phyloP scores from a whole-genome alignment of 2,113 vertebrate genomes.

The Gnathochromis pfefferi region DNA sequence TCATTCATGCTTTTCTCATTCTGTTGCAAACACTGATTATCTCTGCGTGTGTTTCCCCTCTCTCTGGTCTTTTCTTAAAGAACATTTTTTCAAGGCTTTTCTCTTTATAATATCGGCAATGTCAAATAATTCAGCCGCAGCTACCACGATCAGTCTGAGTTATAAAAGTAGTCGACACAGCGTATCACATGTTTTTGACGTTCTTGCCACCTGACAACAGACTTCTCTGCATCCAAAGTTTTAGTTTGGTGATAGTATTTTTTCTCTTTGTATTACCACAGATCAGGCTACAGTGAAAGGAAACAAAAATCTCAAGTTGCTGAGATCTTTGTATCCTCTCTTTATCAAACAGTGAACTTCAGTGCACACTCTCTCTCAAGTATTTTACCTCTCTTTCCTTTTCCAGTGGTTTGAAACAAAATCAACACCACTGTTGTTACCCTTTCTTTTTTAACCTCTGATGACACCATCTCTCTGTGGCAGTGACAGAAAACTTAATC shows the following conservation, averaged over 20 bases:
- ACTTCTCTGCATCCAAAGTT: not conserved
- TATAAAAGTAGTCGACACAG: not conserved
- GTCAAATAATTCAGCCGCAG: not conserved
- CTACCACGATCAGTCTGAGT: not conserved
- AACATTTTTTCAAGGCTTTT: not conserved
- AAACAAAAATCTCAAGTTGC: not conserved
- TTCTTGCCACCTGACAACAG: not conserved
- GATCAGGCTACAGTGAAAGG: not conserved
- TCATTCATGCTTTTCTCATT: not conserved
- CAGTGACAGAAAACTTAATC: not conserved
- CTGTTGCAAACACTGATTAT: not conserved
- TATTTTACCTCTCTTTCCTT: not conserved
- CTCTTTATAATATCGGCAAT: not conserved
- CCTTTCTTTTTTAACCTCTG: not conserved
- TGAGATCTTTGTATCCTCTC: not conserved
- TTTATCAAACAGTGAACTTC: not conserved
- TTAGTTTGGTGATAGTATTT: not conserved
- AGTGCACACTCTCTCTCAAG: not conserved
- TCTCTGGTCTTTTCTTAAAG: not conserved
- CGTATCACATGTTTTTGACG: not conserved
- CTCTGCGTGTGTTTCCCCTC: not conserved
- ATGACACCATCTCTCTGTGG: not conserved
- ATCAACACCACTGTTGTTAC: not conserved
- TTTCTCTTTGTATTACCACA: not conserved
- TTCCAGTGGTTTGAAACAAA: not conserved